Evolutionary conservation across 2,888 invertebrate species (phyloP), one percentile per base, ranked within the genome.

Genomic region (Carabus problematicus): DNA sequence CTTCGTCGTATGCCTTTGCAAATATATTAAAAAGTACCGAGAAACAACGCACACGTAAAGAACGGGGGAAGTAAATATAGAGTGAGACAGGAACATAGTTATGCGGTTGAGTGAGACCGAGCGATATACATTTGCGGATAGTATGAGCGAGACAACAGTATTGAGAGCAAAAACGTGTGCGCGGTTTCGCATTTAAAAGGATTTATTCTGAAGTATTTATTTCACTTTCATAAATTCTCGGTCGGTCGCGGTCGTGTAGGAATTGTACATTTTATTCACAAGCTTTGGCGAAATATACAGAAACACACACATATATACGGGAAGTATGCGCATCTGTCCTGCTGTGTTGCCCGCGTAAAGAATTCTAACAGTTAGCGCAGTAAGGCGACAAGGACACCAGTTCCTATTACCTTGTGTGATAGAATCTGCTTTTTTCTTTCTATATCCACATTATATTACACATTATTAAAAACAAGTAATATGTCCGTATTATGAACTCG

Each of bases 171-270:
- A 56, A 52, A n/a, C 19, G 16, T 11, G 62, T 45, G 14, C 49
- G 49, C 43, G 41, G 39, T 40, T 58, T 55, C 47, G 61, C 70
- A 61, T 64, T 70, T 66, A 66, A 70, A 70, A 70, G 70, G 70
- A 70, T 70, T 70, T 70, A 70, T 70, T 56, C 70, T 70, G 70
- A 70, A 70, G 70, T 70, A 70, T 70, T 70, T 70, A 70, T 70
- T 70, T 70, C 66, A 60, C 64, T 70, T 70, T 70, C 70, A 70
- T 70, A 70, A 70, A 70, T 70, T 70, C 58, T 59, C 40, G 47
- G 14, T 42, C 11, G 12, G 12, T 55, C 47, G 66, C 52, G 66
- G 66, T 66, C 59, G 58, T 66, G 66, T 47, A 43, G 49, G 66
- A 66, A 56, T 66, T 66, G 66, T 66, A 66, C 59, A 66, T 58